Conservation (phyloP, 2,797 vertebrate species). For the Liasis olivaceus region DNA sequence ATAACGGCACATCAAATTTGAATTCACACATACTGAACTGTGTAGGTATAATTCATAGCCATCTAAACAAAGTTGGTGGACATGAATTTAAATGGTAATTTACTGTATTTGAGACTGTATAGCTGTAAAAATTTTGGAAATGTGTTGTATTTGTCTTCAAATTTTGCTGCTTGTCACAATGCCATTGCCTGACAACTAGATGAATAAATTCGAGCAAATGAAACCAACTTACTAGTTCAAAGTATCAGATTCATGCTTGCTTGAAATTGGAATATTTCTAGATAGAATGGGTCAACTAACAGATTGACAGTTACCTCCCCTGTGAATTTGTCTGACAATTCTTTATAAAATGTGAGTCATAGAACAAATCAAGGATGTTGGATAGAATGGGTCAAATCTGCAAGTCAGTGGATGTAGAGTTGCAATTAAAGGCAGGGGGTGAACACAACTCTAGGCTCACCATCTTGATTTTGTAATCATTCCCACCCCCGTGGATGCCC, state of each 20-base stretch:
- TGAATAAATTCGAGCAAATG: constrained; percentile 24
- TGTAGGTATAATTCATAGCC: constrained; percentile 16
- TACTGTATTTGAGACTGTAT: constrained; percentile 16
- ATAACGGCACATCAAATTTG: constrained; percentile 25
- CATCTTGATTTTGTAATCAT: neutral
- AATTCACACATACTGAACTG: neutral
- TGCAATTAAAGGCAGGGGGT: neutral
- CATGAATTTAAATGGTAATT: constrained; percentile 51
- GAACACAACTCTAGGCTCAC: neutral
- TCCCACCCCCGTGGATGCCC: neutral
- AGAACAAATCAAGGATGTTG: neutral
- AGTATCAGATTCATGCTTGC: neutral
- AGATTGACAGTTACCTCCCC: neutral
- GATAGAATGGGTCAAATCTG: neutral
- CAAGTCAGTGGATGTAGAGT: neutral
- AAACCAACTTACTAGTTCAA: neutral
- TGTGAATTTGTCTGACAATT: neutral
- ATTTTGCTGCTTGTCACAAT: constrained; percentile 53
- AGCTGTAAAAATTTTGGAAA: constrained; percentile 53
- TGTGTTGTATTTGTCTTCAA: constrained; percentile 54
- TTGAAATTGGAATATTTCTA: neutral
- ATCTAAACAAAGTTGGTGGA: constrained; percentile 5
- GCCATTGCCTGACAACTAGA: constrained; percentile 33
- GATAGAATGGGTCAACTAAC: neutral
- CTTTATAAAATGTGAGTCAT: neutral